phyloP scores from a whole-genome alignment of 2,113 vertebrate species.

The Corapipo altera region DNA sequence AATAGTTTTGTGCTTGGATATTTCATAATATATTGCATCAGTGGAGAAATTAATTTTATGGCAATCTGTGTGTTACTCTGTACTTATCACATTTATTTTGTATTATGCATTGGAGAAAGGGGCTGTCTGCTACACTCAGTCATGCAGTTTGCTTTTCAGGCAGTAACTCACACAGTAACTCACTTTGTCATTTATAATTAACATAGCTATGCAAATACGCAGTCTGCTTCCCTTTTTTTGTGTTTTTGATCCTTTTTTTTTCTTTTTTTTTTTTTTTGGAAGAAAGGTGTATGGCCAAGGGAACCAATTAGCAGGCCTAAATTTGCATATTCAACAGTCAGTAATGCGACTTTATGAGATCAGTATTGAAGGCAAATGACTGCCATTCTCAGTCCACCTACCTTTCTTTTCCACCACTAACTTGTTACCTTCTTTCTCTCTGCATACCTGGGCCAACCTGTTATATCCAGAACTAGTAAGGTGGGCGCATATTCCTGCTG shows the following conservation, averaged over 20 bases:
- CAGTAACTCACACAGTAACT: not conserved
- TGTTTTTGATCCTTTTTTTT: not conserved
- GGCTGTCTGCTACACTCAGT: not conserved
- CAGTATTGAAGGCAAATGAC: not conserved
- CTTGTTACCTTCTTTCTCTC: not conserved
- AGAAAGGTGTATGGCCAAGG: not conserved
- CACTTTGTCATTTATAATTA: slow-evolving; percentile 16
- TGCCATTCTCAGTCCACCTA: not conserved
- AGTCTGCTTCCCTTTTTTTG: not conserved
- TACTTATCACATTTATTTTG: not conserved
- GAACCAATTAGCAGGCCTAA: slow-evolving; percentile 56
- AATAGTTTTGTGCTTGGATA: not conserved
- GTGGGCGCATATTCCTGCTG: not conserved
- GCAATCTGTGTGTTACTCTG: not conserved
- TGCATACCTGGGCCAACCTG: not conserved
- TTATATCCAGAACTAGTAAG: not conserved
- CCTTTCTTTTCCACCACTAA: not conserved
- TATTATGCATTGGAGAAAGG: not conserved
- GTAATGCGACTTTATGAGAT: not conserved
- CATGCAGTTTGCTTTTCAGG: not conserved
- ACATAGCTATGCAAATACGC: not conserved
- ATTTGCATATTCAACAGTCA: slow-evolving; percentile 26
- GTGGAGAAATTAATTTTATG: not conserved
- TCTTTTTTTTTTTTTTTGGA: not conserved
- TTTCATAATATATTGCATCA: not conserved